Evolutionary conservation across 2,113 vertebrate species (phyloP).

Genomic region (Elaphurus davidianus): DNA sequence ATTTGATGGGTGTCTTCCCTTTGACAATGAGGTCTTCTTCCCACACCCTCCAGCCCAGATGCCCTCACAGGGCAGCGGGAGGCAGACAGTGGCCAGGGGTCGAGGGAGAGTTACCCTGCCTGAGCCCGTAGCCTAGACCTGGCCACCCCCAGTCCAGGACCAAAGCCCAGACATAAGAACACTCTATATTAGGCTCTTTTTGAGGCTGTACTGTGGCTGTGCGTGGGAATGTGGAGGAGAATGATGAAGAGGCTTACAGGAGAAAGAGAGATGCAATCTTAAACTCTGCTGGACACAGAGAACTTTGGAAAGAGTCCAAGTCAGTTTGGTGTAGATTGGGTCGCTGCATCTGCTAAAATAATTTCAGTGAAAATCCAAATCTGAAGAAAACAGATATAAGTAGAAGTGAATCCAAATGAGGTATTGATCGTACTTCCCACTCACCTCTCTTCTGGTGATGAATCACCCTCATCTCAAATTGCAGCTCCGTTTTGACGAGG

Average conservation of each 20-base stretch:
- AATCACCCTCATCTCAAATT: background rate
- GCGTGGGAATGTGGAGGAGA: background rate
- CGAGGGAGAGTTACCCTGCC: background rate
- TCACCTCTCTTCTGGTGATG: background rate
- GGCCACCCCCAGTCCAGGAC: background rate
- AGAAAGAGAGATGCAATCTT: background rate
- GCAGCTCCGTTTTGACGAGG: background rate
- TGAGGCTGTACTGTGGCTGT: background rate
- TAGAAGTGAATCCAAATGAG: constrained; percentile 35
- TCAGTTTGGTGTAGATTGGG: background rate
- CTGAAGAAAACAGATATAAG: constrained; percentile 23
- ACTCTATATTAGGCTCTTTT: background rate
- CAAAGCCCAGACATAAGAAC: background rate
- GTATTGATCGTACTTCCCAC: constrained; percentile 21
- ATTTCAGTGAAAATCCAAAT: constrained; percentile 21
- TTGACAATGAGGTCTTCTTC: background rate
- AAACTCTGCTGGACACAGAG: background rate
- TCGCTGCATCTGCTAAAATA: background rate
- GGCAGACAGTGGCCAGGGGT: background rate
- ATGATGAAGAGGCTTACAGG: background rate
- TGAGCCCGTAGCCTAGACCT: background rate
- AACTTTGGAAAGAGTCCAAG: background rate
- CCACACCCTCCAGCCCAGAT: background rate
- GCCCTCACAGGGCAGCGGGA: background rate
- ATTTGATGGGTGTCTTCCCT: background rate